Percentiles rank a stretch among this genome's conserved stretches.
These are phyloP conservation scores for Buphagus erythrorhynchus DNA, from an alignment of 2,797 vertebrate species.

Conservation along the genomic window DNA sequence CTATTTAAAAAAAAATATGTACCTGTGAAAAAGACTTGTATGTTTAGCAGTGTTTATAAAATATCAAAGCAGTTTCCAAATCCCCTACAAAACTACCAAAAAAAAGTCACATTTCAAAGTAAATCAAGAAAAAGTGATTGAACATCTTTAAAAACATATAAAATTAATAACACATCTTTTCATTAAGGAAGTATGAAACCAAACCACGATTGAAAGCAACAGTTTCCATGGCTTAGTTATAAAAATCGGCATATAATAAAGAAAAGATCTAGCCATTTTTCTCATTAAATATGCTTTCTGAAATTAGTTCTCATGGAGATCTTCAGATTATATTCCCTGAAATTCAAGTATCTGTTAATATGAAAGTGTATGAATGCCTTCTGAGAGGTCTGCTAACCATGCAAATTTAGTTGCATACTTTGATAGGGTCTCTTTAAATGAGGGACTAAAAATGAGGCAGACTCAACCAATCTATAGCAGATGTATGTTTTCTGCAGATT, in stretches of 20 bases:
- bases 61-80: background rate
- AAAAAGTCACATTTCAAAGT: background rate
- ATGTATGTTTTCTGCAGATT: background rate
- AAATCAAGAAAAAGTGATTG: background rate
- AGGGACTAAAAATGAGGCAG: background rate
- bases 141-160: background rate
- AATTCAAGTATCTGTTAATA: background rate
- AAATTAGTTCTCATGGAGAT: background rate
- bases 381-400: background rate
- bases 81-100: background rate
- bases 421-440: background rate
- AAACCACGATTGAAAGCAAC: background rate
- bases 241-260: background rate
- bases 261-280: background rate
- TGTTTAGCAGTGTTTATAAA: background rate
- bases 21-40: background rate
- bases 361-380: background rate
- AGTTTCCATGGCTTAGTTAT: background rate
- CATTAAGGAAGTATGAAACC: background rate
- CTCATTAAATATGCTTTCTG: background rate
- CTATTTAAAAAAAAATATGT: background rate
- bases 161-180: background rate
- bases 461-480: background rate
- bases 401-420: background rate
- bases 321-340: background rate